phyloP scores from a whole-genome alignment of 2,797 vertebrate genomes.

The Lepus oiostolus region DNA sequence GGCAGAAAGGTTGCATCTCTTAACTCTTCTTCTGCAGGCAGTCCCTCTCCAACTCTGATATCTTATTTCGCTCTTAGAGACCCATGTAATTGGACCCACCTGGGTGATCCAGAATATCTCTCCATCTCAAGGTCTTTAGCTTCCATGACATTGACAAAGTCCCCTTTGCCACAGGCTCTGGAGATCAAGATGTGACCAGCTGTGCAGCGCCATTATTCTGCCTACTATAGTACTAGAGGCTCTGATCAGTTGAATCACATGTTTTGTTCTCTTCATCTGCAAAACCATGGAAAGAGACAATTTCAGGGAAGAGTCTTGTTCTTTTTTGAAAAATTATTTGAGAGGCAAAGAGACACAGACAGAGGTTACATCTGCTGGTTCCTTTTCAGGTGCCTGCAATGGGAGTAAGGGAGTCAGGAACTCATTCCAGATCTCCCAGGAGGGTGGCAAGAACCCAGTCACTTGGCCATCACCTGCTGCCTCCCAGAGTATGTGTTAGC shows the following conservation, averaged over 20 bases:
- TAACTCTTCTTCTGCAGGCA: neutral
- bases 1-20: neutral
- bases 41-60: neutral
- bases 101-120: neutral
- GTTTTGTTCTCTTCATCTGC: neutral
- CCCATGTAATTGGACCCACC: neutral
- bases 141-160: neutral
- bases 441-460: no score
- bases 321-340: no score
- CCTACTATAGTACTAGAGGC: neutral
- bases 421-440: no score
- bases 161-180: neutral
- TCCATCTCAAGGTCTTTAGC: neutral
- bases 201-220: neutral
- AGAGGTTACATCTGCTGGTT: no score
- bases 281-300: neutral
- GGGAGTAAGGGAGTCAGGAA: no score
- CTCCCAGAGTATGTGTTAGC: no score
- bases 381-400: no score
- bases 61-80: neutral
- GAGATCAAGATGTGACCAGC: neutral
- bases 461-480: no score
- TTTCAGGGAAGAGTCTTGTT: conserved; percentile 25
- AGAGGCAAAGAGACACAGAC: no score
- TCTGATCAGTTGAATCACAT: neutral